Conservation (phyloP, 2,797 vertebrate genomes). For the Chelonia mydas region DNA sequence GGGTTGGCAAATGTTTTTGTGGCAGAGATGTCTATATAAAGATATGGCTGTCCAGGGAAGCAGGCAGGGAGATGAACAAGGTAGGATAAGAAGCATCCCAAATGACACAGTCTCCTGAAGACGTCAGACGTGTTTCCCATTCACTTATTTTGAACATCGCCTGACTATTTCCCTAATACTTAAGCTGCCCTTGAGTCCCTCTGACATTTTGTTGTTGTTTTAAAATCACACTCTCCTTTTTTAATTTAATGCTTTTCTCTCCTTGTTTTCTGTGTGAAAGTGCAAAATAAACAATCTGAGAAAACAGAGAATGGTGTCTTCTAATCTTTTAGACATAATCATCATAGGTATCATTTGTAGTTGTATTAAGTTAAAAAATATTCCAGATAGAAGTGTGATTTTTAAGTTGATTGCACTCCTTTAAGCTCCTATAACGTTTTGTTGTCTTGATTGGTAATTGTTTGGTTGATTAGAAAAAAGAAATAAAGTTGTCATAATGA, state of each 20-base stretch:
- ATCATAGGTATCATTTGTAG: fast-evolving
- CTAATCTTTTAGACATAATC: not conserved
- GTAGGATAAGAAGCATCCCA: not conserved
- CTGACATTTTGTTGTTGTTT: not conserved
- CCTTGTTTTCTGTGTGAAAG: not conserved
- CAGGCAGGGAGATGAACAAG: not conserved
- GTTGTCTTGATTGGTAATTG: not conserved
- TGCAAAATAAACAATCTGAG: not conserved
- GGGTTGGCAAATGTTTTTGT: not conserved
- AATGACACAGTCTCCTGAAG: not conserved
- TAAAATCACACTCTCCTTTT: not conserved
- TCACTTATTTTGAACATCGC: not conserved
- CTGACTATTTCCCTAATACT: not conserved
- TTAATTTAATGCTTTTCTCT: not conserved
- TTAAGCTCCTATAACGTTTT: not conserved
- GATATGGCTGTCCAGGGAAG: too few species aligned
- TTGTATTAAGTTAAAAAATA: not conserved
- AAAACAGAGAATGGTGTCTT: not conserved
- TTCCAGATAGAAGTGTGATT: not conserved
- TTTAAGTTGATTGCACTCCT: not conserved
- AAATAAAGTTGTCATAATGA: not conserved
- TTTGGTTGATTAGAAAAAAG: not conserved
- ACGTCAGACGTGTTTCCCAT: not conserved
- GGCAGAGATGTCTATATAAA: not conserved
- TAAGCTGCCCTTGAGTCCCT: not conserved